A percentile compares a stretch with the other conserved stretches of the same genome.
Conservation (phyloP, 2,797 vertebrate genomes). For the Eulemur albifrons region DNA sequence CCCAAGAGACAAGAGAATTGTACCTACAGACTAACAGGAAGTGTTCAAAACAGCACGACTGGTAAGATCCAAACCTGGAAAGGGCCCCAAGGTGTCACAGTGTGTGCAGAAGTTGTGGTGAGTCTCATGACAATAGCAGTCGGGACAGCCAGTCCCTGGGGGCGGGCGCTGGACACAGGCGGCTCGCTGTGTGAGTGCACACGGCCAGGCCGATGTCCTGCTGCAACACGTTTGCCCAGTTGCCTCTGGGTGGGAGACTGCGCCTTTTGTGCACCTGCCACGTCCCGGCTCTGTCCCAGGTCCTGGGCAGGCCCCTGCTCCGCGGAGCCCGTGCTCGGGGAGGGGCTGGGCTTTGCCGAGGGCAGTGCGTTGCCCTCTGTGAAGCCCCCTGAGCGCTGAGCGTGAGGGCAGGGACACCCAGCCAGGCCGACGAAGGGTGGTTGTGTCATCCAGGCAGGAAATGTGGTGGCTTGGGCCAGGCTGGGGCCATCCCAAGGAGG, state of each 20-base stretch:
- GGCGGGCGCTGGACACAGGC: rapidly evolving
- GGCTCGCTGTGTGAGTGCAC: neutral
- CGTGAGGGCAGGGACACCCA: neutral
- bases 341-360: neutral
- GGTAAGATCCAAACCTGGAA: neutral
- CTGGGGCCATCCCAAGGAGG: rapidly evolving
- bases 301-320: rapidly evolving
- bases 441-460: neutral
- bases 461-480: rapidly evolving
- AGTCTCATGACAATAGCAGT: too few relatives aligned
- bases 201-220: neutral
- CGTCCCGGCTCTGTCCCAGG: neutral
- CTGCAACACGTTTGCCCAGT: neutral
- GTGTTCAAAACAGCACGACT: neutral
- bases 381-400: neutral
- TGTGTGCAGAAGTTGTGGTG: neutral
- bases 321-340: rapidly evolving
- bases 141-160: neutral
- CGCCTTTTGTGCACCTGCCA: rapidly evolving
- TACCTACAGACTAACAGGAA: neutral
- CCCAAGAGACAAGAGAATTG: too few relatives aligned
- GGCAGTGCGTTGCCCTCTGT: rapidly evolving
- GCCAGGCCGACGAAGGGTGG: neutral
- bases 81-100: neutral
- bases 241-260: neutral